Evolutionary conservation across 2,797 vertebrate species (phyloP), one percentile per base, ranked within the genome.

Genomic region (Euthynnus affinis): DNA sequence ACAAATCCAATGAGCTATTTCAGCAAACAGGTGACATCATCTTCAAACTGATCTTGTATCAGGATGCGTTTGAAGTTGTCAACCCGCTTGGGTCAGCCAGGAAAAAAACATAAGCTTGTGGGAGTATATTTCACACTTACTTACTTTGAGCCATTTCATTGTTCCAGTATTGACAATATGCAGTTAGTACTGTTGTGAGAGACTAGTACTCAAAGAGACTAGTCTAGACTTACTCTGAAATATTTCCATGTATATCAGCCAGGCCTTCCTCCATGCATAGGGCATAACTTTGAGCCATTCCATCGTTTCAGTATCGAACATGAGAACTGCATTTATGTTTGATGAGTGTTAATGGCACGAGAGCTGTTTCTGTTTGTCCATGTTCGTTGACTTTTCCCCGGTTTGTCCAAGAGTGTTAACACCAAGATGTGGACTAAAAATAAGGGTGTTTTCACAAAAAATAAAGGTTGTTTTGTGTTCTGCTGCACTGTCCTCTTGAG

Each of bases 171-270:
- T 86, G 78, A 81, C 49, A 15, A 76, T 29, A 61, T 86, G 56
- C 81, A 81, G 78, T 71, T 81, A 49, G 25, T 81, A 20, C 58
- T 79, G 27, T 59, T 88, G 71, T 81, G 74, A 51, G 80, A 78
- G 62, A 37, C 3, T n/a, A n/a, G n/a, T n/a, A n/a, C n/a, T n/a
- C 44, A 75, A 72, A 51, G 80, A 78, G 62, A 37, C 3, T n/a
- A n/a, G n/a, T n/a, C n/a, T n/a, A 71, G 53, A 85, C 48, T 83
- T 81, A 85, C 46, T 14, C 53, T 78, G 12, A 57, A 66, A 34
- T 55, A 75, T 78, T 81, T 69, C 44, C 67, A 81, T 23, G 37
- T 62, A 46, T 63, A 42, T 48, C 61, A 42, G 8, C 14, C 61
- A 63, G 61, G 61, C n/a, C n/a, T n/a, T n/a, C n/a, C n/a, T n/a